These are phyloP conservation scores for Cyrtorhinus lividipennis DNA, from an alignment of 1,140 invertebrate genomes.

Conservation along the genomic window DNA sequence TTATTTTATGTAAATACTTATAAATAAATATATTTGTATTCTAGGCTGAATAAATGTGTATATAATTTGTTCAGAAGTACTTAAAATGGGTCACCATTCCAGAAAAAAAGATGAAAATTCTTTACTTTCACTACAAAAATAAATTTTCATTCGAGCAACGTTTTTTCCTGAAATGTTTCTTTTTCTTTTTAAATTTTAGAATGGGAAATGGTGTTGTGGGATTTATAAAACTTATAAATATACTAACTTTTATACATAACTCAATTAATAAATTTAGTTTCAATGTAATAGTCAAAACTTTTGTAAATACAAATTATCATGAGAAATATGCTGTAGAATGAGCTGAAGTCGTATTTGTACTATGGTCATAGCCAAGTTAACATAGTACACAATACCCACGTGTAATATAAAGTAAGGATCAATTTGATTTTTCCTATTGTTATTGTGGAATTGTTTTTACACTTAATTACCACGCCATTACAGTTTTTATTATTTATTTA, in stretches of 20 bases:
- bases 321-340: neutral
- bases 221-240: neutral
- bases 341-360: neutral
- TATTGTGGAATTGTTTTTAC: no score
- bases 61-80: neutral
- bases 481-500: no score
- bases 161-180: neutral
- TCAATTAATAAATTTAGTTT: neutral
- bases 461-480: no score
- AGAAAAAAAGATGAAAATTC: neutral
- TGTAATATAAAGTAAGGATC: neutral
- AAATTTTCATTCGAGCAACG: neutral
- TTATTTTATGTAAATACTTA: constrained; percentile 7
- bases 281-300: neutral
- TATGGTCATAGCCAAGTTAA: neutral
- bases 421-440: neutral
- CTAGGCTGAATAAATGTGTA: neutral
- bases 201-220: neutral
- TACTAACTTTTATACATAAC: neutral
- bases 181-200: constrained; percentile 2
- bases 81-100: neutral
- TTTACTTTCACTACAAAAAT: neutral
- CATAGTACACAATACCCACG: neutral
- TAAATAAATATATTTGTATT: constrained; percentile 7
- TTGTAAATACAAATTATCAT: neutral